phyloP scores from a whole-genome alignment of 1,140 invertebrate species.

The Asobara japonica region DNA sequence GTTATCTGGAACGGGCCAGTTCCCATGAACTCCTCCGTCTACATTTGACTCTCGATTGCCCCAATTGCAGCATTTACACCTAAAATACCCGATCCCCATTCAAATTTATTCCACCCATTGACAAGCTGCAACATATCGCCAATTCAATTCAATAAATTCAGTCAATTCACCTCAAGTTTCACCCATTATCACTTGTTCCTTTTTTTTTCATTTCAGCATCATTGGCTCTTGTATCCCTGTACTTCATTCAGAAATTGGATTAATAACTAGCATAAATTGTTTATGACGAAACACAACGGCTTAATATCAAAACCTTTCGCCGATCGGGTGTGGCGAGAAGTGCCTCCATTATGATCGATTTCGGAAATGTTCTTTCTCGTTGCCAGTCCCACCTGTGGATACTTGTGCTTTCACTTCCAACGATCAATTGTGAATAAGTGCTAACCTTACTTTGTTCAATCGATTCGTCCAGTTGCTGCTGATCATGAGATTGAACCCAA shows the following conservation, averaged over 20 bases:
- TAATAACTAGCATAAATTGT: not conserved
- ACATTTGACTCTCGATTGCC: constrained; percentile 17
- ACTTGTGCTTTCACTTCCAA: constrained; percentile 41
- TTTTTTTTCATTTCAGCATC: not conserved
- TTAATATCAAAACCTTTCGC: not conserved
- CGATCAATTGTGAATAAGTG: constrained; percentile 45
- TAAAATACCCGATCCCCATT: not conserved
- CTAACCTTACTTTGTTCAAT: not conserved
- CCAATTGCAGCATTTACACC: not conserved
- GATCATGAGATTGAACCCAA: too few species aligned
- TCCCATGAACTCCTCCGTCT: constrained; percentile 44
- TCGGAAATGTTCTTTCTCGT: constrained; percentile 15
- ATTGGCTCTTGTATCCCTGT: not conserved
- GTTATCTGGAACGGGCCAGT: constrained; percentile 46
- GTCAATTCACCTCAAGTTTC: not conserved
- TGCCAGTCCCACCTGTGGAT: constrained; percentile 37
- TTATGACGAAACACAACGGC: not conserved
- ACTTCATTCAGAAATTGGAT: not conserved
- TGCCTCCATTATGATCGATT: not conserved
- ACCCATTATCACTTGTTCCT: not conserved
- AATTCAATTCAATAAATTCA: not conserved
- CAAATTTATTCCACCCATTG: not conserved
- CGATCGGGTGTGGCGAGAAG: not conserved
- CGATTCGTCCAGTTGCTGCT: too few species aligned
- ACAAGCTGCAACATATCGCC: not conserved